These are phyloP conservation scores for Xestia sexstrigata DNA, from an alignment of 2,888 invertebrate genomes.

Conservation along the genomic window DNA sequence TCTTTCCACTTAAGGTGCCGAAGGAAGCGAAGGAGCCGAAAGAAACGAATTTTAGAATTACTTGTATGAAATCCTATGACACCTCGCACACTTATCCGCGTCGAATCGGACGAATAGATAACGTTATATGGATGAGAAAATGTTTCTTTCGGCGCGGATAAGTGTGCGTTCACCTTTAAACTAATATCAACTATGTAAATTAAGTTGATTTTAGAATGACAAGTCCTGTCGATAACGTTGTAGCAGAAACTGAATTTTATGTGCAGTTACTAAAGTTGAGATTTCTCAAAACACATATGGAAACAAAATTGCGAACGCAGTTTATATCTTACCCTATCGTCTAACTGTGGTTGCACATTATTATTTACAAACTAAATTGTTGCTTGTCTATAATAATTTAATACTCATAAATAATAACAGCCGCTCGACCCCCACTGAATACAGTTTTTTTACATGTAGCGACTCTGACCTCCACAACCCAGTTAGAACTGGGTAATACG, in stretches of 20 bases:
- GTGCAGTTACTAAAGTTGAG: neutral
- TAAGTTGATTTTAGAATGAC: neutral
- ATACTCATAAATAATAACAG: neutral
- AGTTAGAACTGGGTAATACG: neutral
- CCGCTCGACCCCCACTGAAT: neutral
- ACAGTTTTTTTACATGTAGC: no score
- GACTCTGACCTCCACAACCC: neutral
- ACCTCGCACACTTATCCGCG: no score
- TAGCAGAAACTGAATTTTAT: neutral
- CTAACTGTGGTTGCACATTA: neutral
- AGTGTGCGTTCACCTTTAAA: no score
- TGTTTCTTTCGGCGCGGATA: no score
- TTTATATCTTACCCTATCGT: neutral
- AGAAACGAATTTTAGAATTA: no score
- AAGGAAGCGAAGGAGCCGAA: no score
- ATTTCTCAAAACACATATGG: neutral
- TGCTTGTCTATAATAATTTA: neutral
- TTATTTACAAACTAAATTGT: neutral
- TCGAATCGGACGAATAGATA: no score
- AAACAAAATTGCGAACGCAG: neutral
- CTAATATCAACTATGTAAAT: neutral
- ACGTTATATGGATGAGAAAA: no score
- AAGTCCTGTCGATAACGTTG: neutral
- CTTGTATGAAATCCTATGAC: no score
- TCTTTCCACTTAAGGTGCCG: neutral